A percentile compares a stretch with the other conserved stretches of the same genome.
These are phyloP conservation scores for Neodiprion pinetum DNA, from an alignment of 1,140 invertebrate genomes.

Conservation along the genomic window DNA sequence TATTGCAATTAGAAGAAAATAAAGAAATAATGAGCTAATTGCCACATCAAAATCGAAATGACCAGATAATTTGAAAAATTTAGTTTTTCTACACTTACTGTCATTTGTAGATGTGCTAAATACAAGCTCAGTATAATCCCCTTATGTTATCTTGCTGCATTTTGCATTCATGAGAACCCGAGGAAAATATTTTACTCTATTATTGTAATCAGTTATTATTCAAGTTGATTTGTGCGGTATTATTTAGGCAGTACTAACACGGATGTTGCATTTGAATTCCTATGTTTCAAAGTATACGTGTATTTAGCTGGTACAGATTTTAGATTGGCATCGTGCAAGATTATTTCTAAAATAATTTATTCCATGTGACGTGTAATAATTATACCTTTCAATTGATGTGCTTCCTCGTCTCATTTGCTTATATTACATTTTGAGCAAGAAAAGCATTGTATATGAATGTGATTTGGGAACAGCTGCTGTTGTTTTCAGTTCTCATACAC, in stretches of 20 bases:
- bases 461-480: slow-evolving; percentile 4
- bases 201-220: too few species aligned
- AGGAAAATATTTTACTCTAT: too few species aligned
- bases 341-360: not conserved
- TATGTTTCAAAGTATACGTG: not conserved
- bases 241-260: not conserved
- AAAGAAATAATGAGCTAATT: too few species aligned
- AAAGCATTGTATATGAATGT: not conserved
- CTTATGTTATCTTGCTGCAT: too few species aligned
- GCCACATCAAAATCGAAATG: too few species aligned
- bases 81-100: too few species aligned
- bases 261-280: not conserved
- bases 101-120: too few species aligned
- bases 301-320: not conserved
- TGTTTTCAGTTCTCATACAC: not conserved
- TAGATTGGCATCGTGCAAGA: not conserved
- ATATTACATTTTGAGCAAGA: not conserved
- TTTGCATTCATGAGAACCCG: too few species aligned
- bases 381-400: not conserved
- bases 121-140: too few species aligned
- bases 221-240: not conserved
- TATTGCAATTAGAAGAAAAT: too few species aligned
- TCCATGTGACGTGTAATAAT: not conserved
- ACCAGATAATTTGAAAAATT: too few species aligned
- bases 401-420: not conserved